phyloP scores from a whole-genome alignment of 2,113 vertebrate species.

The Phoenicopterus ruber region DNA sequence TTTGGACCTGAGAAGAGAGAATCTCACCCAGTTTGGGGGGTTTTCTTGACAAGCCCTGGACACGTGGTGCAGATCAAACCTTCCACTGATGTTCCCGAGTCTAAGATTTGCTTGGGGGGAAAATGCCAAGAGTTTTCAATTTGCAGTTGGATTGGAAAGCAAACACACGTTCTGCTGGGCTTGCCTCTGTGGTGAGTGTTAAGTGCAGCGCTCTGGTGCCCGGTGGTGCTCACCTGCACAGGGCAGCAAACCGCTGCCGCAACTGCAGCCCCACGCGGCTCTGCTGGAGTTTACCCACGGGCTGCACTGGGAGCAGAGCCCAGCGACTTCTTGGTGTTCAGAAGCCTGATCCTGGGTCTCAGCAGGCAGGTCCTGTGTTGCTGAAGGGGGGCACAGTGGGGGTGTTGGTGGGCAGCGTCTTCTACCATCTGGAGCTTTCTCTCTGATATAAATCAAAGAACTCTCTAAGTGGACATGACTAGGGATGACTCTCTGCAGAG shows the following conservation, averaged over 20 bases:
- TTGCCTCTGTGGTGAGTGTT: background rate
- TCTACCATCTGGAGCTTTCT: background rate
- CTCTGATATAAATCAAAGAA: background rate
- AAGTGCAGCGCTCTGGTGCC: background rate
- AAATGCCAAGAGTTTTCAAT: background rate
- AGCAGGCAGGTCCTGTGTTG: background rate
- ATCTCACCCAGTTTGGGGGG: background rate
- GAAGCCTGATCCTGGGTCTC: background rate
- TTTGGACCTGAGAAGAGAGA: background rate
- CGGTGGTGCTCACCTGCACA: too few relatives aligned
- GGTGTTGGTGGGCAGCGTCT: background rate
- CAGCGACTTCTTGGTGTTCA: background rate
- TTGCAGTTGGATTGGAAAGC: background rate
- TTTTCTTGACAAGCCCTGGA: background rate
- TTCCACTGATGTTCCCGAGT: background rate
- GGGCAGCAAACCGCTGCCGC: background rate
- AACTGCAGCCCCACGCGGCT: background rate
- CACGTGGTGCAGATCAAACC: background rate
- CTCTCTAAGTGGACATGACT: background rate
- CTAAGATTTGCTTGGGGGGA: background rate
- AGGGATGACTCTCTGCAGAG: background rate
- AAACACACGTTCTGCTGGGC: background rate
- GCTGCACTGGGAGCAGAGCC: background rate
- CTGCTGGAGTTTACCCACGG: background rate
- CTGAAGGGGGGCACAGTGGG: background rate